Evolutionary conservation across 2,113 vertebrate species (phyloP), one percentile per base, ranked within the genome.

Genomic region (Nannobrachium achirus): DNA sequence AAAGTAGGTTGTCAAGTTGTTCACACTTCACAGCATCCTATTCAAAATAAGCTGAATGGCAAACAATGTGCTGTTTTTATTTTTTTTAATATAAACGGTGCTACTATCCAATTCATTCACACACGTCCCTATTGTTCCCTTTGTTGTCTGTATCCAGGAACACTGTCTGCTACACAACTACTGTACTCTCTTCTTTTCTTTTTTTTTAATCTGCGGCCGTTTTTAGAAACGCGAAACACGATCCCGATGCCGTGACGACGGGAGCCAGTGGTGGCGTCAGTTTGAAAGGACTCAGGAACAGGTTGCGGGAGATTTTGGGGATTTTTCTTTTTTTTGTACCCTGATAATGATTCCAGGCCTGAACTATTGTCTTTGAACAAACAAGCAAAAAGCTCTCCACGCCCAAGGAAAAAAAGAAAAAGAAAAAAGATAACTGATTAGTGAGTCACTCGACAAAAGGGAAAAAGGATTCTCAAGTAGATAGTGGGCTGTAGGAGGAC

Each of bases 261-360:
- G 4, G 10, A 68, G 42, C 18, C 53, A 73, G 73, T 66, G 46
- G 18, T 68, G 76, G 69, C 55, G 70, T 83, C 81, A 84, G 79
- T 71, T 82, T 14, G 55, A 61, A 64, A 50, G 55, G 63, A 63
- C 59, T 80, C 51, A 44, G 72, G 87, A 93, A 93, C 91, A 91
- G 92, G 92, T 94, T 93, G 75, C 7, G 91, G 91, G 77, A 80
- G 91, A 93, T 94, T 93, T 90, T 90, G 73, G 72, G 90, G 87
- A 94, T 91, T 73, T 75, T 90, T 88, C 42, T 88, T 88, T 88
- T 60, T 53, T 78, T 71, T 20, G 13, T 56, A 76, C 82, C 88
- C 79, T 88, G 77, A 89, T 89, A 89, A 89, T 87, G 84, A 88
- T 87, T 87, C 79, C 74, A 80, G 77, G 79, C 80, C 84, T 69